Conservation (phyloP, 2,888 invertebrate species). For the Acrobasis suavella region DNA sequence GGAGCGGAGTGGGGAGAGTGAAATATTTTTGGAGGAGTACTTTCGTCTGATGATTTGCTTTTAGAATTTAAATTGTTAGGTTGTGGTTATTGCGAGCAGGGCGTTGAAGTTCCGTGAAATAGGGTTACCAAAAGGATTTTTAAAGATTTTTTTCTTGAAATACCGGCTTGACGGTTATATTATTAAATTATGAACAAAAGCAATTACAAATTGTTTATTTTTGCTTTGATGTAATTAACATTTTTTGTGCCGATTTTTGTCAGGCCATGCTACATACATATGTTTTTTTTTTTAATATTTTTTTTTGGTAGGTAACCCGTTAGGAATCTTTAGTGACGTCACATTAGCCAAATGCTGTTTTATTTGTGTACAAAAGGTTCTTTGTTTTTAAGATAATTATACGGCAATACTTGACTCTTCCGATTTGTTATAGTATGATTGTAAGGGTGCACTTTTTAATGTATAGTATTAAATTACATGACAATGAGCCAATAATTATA, state of each 20-base stretch:
- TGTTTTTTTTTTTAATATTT: neutral
- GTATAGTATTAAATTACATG: constrained; percentile 61
- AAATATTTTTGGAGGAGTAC: constrained; percentile 67
- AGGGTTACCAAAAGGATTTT: constrained; percentile 5
- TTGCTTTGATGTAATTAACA: neutral
- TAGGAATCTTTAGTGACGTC: constrained; percentile 39
- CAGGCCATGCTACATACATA: too few relatives aligned
- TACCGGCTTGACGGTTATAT: neutral
- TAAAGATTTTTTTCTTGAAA: neutral
- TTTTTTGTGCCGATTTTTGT: too few relatives aligned
- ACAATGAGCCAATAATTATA: constrained; percentile 63
- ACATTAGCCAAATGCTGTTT: constrained; percentile 75
- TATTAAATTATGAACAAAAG: neutral
- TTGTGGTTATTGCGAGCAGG: constrained; percentile 67
- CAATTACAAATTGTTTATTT: neutral
- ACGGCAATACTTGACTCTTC: constrained; percentile 77
- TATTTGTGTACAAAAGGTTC: constrained; percentile 68
- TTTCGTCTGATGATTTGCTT: constrained; percentile 64
- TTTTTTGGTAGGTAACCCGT: neutral
- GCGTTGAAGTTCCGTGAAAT: constrained; percentile 42
- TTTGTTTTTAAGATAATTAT: constrained; percentile 53
- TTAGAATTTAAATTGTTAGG: constrained; percentile 66
- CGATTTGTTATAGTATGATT: constrained; percentile 66
- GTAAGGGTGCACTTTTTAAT: constrained; percentile 57
- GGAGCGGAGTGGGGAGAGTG: constrained; percentile 55